A percentile compares a stretch with the other conserved stretches of the same genome.
Evolutionary conservation across 2,113 vertebrate species (phyloP).

Genomic region (Pygoscelis antarcticus): DNA sequence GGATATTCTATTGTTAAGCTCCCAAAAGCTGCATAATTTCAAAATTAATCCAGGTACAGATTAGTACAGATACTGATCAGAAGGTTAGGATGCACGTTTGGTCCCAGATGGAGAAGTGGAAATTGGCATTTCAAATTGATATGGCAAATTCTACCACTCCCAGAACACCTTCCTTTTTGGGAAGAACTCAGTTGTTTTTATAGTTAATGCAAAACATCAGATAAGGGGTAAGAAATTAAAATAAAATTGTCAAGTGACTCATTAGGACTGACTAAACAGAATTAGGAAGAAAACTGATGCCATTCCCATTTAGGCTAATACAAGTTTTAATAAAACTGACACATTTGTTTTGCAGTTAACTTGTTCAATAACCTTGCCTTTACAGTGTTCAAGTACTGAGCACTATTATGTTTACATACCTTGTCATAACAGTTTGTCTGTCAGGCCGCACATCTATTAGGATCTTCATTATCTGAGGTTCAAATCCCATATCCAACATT

Average conservation of each 20-base stretch:
- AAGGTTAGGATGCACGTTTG: not conserved
- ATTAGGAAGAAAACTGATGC: not conserved
- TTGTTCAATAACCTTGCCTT: not conserved
- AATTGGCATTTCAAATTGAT: not conserved
- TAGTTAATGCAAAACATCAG: not conserved
- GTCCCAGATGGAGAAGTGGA: not conserved
- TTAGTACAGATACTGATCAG: not conserved
- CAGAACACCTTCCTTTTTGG: not conserved
- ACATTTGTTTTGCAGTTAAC: not conserved
- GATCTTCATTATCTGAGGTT: conserved; percentile 98
- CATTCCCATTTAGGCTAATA: not conserved
- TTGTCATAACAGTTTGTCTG: conserved; percentile 95
- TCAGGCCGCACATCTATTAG: conserved; percentile 94
- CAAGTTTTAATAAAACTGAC: not conserved
- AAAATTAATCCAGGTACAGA: not conserved
- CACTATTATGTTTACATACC: conserved; percentile 66
- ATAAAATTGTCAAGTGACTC: not conserved
- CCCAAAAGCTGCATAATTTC: not conserved
- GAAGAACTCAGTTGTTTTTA: not conserved
- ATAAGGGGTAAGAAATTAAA: not conserved
- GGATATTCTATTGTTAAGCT: not conserved
- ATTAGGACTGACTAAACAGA: not conserved
- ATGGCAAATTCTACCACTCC: not conserved
- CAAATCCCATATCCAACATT: conserved; percentile 98
- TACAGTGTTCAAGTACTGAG: not conserved